These are phyloP conservation scores for Cynodonichthys magdalenae DNA, from an alignment of 2,797 vertebrate species.

Conservation along the genomic window DNA sequence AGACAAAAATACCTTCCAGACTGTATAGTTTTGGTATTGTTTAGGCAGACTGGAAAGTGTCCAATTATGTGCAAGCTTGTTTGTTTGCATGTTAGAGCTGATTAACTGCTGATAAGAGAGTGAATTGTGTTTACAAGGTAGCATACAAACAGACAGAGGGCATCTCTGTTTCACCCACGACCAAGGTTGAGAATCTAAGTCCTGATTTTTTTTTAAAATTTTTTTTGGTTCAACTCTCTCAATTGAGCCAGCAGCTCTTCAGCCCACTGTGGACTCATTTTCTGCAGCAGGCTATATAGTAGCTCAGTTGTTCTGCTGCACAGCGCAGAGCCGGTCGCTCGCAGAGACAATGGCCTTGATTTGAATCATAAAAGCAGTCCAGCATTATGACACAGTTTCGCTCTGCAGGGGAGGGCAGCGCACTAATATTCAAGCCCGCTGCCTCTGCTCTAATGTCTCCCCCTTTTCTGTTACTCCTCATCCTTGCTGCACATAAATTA, in stretches of 20 bases:
- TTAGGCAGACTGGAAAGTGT: slow-evolving; percentile 24
- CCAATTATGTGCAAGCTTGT: slow-evolving; percentile 31
- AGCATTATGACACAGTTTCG: slow-evolving; percentile 88
- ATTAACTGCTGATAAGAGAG: slow-evolving; percentile 55
- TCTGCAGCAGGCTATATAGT: slow-evolving; percentile 70
- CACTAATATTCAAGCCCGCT: slow-evolving; percentile 77
- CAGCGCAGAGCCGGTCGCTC: slow-evolving; percentile 77
- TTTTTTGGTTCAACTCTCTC: slow-evolving; percentile 24
- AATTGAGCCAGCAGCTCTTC: slow-evolving; percentile 52
- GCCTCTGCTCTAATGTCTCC: slow-evolving; percentile 47
- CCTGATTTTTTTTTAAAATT: slow-evolving; percentile 38
- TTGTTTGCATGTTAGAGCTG: slow-evolving; percentile 62
- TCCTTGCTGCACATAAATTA: slow-evolving; percentile 80
- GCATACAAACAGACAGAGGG: slow-evolving; percentile 52
- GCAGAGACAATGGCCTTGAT: slow-evolving; percentile 83
- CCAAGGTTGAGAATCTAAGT: slow-evolving; percentile 28
- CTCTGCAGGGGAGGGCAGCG: slow-evolving; percentile 78
- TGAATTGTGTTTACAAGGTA: slow-evolving; percentile 62
- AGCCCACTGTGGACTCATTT: slow-evolving; percentile 69
- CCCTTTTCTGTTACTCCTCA: slow-evolving; percentile 52
- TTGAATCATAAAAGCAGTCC: slow-evolving; percentile 85
- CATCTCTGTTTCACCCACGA: slow-evolving; percentile 47
- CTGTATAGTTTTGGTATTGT: not conserved
- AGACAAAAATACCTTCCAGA: not conserved
- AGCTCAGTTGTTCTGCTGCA: slow-evolving; percentile 79